Percentiles rank a stretch among this genome's conserved stretches.
Evolutionary conservation across 2,113 vertebrate species (phyloP).

Genomic region (Oenanthe oenanthe): DNA sequence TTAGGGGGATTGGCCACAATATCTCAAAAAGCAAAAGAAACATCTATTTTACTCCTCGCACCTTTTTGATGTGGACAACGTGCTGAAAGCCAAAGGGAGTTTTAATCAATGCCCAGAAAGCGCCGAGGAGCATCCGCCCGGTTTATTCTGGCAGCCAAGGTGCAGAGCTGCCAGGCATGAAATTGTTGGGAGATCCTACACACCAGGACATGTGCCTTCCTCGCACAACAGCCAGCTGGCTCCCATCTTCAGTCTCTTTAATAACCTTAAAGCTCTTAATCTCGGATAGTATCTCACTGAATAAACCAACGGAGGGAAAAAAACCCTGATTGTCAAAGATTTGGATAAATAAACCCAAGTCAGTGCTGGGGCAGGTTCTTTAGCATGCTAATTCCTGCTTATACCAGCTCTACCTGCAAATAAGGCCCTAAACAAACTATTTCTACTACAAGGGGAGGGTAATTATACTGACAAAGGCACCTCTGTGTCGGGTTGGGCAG

Average conservation of each 20-base stretch:
- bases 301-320: neutral
- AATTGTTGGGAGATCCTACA: slow-evolving; percentile 34
- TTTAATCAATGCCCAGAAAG: slow-evolving; percentile 59
- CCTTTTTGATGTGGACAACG: slow-evolving; percentile 71
- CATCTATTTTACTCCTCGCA: slow-evolving; percentile 72
- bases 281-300: slow-evolving; percentile 43
- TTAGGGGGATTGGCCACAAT: slow-evolving; percentile 27
- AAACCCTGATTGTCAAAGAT: slow-evolving; percentile 25
- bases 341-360: slow-evolving; percentile 60
- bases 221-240: neutral
- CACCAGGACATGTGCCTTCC: neutral
- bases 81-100: slow-evolving; percentile 55
- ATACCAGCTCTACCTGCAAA: slow-evolving; percentile 78
- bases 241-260: slow-evolving; percentile 37
- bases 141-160: slow-evolving; percentile 42
- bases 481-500: slow-evolving; percentile 93
- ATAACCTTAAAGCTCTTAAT: slow-evolving; percentile 64
- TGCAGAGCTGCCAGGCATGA: slow-evolving; percentile 50
- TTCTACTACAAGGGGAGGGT: slow-evolving; percentile 84
- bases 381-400: slow-evolving; percentile 81
- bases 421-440: slow-evolving; percentile 78
- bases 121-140: slow-evolving; percentile 10
- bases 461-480: slow-evolving; percentile 99
- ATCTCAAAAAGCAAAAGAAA: slow-evolving; percentile 52
- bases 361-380: slow-evolving; percentile 74